These are phyloP conservation scores for Hemichromis elongatus DNA, from an alignment of 2,113 vertebrate species.

Conservation along the genomic window DNA sequence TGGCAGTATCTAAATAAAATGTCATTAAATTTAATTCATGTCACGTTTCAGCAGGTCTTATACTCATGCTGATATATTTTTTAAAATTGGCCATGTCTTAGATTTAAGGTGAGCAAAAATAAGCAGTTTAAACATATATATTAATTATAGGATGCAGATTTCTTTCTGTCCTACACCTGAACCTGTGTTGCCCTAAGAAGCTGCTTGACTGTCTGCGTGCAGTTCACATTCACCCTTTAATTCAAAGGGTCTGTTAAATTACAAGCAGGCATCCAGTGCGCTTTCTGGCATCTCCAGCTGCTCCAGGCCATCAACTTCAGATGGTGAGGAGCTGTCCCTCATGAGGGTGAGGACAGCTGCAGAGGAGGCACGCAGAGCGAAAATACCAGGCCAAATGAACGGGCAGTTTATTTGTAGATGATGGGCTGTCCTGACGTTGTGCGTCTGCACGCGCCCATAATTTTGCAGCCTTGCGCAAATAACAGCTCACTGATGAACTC, in stretches of 20 bases:
- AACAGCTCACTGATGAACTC: background rate
- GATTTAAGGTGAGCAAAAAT: background rate
- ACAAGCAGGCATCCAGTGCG: background rate
- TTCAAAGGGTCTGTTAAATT: background rate
- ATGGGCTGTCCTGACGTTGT: background rate
- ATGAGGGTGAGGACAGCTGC: slow-evolving; percentile 15
- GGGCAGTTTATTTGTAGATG: background rate
- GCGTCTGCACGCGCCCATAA: background rate
- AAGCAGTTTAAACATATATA: background rate
- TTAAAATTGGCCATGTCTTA: background rate
- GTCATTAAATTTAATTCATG: background rate
- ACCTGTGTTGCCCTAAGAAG: background rate
- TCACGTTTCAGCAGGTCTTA: background rate
- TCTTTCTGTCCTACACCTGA: background rate
- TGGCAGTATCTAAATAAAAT: background rate
- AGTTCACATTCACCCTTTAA: background rate
- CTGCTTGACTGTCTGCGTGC: background rate
- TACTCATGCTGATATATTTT: background rate
- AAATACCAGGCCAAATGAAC: background rate
- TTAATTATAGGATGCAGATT: background rate
- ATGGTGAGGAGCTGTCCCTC: background rate
- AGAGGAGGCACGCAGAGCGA: background rate
- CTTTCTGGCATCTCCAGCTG: slow-evolving; percentile 37
- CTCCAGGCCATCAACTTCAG: slow-evolving; percentile 1
- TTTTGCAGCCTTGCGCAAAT: background rate